These are phyloP conservation scores for Eulemur mongoz DNA, from an alignment of 2,797 vertebrate genomes.

Conservation along the genomic window DNA sequence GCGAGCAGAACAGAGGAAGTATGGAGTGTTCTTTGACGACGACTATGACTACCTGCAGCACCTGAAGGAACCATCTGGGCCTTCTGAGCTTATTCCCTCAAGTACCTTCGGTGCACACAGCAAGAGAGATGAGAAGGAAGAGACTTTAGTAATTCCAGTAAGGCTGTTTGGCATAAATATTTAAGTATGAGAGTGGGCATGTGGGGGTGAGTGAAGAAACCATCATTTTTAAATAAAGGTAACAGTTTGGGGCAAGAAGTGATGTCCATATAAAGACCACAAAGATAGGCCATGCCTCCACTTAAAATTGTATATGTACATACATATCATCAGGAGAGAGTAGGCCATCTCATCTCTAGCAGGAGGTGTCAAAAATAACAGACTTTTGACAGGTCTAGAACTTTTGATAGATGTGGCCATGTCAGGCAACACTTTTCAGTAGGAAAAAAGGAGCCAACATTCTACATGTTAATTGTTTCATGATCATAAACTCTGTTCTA, in stretches of 20 bases:
- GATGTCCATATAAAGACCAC: not conserved
- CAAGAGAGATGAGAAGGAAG: conserved; percentile 73
- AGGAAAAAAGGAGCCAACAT: not conserved
- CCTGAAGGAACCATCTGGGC: conserved; percentile 89
- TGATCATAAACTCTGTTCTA: not conserved
- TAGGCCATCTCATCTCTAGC: not conserved
- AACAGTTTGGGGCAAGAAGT: not conserved
- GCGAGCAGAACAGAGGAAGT: conserved; percentile 92
- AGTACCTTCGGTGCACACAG: not conserved
- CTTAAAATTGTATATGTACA: not conserved
- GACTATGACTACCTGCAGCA: conserved; percentile 98
- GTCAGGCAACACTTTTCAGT: not conserved
- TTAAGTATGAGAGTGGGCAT: not conserved
- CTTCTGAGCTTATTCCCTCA: conserved; percentile 89
- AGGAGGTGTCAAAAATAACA: not conserved
- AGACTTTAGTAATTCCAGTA: conserved; percentile 84
- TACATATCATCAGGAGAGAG: not conserved
- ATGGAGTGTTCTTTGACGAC: conserved; percentile 97
- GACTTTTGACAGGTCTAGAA: not conserved
- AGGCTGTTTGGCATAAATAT: conserved; percentile 66
- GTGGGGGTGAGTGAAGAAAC: not conserved
- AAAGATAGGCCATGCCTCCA: not conserved
- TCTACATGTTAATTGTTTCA: not conserved
- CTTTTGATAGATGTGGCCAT: not conserved
- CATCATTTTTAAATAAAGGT: not conserved